Percentiles rank a stretch among this genome's conserved stretches.
phyloP scores from a whole-genome alignment of 2,113 vertebrate species.

The Pan troglodytes region NHGRI_mPanTro3-v2.1_pri NC_086015.1:140253001-140253500 shows the following conservation, averaged over 20 bases:
- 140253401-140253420: background rate
- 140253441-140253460: background rate
- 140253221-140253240: background rate
- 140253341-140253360: background rate
- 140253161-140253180: background rate
- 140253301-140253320: background rate
- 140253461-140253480: background rate
- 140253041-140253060: background rate
- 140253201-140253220: background rate
- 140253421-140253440: background rate
- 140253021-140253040: background rate
- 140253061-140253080: background rate
- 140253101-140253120: background rate
- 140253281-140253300: background rate
- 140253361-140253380: background rate
- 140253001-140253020: background rate
- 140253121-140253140: background rate
- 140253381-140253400: background rate
- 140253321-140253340: background rate
- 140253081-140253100: background rate
- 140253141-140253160: background rate
- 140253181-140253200: background rate
- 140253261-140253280: background rate
- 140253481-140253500: background rate
- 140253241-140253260: background rate